Percentiles rank a stretch among this genome's conserved stretches.
phyloP scores from a whole-genome alignment of 2,888 invertebrate species.

The Drosophila recens region DNA sequence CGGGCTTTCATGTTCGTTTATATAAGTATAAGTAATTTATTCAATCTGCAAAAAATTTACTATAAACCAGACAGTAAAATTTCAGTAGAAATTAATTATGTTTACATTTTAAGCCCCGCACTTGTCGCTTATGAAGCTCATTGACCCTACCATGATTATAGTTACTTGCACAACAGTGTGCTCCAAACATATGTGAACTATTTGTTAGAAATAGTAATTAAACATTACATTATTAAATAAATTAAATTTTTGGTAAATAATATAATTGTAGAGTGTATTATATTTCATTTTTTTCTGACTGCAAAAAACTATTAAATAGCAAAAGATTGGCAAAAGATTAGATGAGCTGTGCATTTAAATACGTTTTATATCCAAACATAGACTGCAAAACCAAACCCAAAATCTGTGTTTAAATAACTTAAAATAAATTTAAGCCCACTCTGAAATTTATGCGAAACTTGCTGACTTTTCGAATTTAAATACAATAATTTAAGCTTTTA shows the following conservation, averaged over 20 bases:
- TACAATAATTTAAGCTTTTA: background rate
- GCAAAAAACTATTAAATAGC: too few relatives aligned
- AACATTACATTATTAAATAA: background rate
- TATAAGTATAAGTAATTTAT: slow-evolving; percentile 4
- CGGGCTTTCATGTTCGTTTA: slow-evolving; percentile 7
- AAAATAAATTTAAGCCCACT: background rate
- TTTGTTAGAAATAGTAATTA: background rate
- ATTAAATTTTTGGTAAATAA: background rate
- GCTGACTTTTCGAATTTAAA: background rate
- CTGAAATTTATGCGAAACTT: background rate
- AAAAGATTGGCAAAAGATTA: background rate
- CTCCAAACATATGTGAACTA: slow-evolving; percentile 4
- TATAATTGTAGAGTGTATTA: too few relatives aligned
- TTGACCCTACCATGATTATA: slow-evolving; percentile 50
- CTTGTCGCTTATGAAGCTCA: slow-evolving; percentile 46
- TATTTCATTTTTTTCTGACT: too few relatives aligned
- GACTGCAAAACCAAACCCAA: background rate
- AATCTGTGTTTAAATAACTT: background rate
- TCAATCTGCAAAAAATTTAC: slow-evolving; percentile 16
- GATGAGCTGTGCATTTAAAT: background rate
- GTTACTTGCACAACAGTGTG: slow-evolving; percentile 35
- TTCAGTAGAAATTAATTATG: slow-evolving; percentile 35
- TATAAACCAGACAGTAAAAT: slow-evolving; percentile 1
- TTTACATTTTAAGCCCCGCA: slow-evolving; percentile 23
- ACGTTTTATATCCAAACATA: background rate